These are phyloP conservation scores for Plebejus anna DNA, from an alignment of 2,888 invertebrate species.

Conservation along the genomic window DNA sequence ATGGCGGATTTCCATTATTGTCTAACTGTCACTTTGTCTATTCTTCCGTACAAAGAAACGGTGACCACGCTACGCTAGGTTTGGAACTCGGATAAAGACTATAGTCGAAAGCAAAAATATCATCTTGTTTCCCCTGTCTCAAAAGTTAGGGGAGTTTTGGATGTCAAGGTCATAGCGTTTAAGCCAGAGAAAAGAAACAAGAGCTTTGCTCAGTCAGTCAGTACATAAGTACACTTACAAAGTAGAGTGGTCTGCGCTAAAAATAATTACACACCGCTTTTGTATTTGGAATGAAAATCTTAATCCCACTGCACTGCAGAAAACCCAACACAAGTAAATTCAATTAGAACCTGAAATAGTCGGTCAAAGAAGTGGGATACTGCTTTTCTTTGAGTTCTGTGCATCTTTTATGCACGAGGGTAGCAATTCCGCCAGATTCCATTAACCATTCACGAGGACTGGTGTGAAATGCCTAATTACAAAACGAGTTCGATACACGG, in stretches of 20 bases:
- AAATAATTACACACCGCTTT: slow-evolving; percentile 4
- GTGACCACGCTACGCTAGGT: neutral
- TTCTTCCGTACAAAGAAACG: too few relatives aligned
- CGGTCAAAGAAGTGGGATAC: slow-evolving; percentile 6
- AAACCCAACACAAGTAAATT: slow-evolving; percentile 9
- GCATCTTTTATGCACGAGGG: slow-evolving; percentile 22
- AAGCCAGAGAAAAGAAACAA: slow-evolving; percentile 6
- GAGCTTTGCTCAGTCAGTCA: neutral
- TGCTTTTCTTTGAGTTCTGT: neutral
- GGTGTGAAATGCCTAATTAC: slow-evolving; percentile 2
- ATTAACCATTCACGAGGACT: neutral
- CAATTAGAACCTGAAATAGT: neutral
- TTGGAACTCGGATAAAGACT: neutral
- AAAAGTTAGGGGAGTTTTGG: neutral
- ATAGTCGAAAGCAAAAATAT: neutral
- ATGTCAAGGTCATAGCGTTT: neutral
- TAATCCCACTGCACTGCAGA: neutral
- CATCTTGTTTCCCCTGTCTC: neutral
- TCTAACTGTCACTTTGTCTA: too few relatives aligned
- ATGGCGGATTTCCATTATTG: too few relatives aligned
- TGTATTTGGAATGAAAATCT: slow-evolving; percentile 6
- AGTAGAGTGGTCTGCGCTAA: neutral
- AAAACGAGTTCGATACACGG: neutral
- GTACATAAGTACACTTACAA: neutral
- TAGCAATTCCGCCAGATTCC: neutral